A percentile compares a stretch with the other conserved stretches of the same genome.
phyloP scores from a whole-genome alignment of 2,113 vertebrate genomes.

The Petrocephalus zakoni region DNA sequence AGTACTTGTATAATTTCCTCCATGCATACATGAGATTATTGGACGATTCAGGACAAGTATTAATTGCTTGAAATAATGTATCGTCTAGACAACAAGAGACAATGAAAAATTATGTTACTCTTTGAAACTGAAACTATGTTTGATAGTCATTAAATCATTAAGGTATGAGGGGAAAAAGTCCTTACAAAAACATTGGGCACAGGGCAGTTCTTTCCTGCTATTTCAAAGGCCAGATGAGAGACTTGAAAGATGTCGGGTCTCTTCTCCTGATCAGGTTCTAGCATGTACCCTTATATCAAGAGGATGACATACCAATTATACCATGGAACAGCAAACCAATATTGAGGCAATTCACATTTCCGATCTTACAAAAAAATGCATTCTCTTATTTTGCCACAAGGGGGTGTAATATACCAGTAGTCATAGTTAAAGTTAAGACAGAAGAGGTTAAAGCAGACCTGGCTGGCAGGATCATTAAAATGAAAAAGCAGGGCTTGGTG shows the following conservation, averaged over 20 bases:
- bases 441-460: neutral
- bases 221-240: conserved; percentile 88
- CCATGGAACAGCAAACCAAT: neutral
- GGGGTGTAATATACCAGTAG: neutral
- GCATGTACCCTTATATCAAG: conserved; percentile 78
- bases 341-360: neutral
- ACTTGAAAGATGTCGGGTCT: conserved; percentile 97
- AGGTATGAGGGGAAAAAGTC: conserved; percentile 21
- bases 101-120: neutral
- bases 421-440: neutral
- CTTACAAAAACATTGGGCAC: conserved; percentile 92
- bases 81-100: neutral
- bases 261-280: conserved; percentile 86
- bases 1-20: neutral
- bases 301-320: neutral
- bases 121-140: neutral
- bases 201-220: conserved; percentile 85
- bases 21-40: neutral
- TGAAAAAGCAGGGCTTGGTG: neutral
- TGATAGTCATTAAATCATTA: neutral
- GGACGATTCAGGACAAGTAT: neutral
- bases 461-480: neutral
- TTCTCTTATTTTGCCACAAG: neutral
- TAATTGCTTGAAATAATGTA: neutral
- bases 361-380: neutral